Base-by-base conservation (phyloP, 1,140 invertebrate genomes). In the Aphelinus atriplicis region DNA sequence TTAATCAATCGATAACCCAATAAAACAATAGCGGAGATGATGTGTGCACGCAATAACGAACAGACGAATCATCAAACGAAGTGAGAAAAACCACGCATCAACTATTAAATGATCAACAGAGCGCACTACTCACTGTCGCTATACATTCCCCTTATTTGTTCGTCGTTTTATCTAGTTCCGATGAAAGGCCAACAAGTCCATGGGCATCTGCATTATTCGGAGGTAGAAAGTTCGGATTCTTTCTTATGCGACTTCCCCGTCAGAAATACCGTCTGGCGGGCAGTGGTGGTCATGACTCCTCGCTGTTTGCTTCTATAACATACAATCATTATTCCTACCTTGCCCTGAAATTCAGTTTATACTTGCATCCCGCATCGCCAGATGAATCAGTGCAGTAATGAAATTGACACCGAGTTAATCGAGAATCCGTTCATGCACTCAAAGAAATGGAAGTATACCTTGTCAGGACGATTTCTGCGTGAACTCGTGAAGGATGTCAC, bases 401-500 rank as follows among this genome's bases (percentile, higher is more conserved):
- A 26, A 26, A 26, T 26, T 26, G 26, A 26, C 26, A 26, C 26
- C 26, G 26, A 26, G 26, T 26, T 26, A 26, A 26, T 26, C 26
- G 26, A 26, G 26, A 26, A 26, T 26, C 26, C 26, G 26, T 26
- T 26, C 26, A 26, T 26, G 26, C 26, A 26, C 10, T 7, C 10
- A 55, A n/a, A 10, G 26, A 26, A 26, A 26, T 26, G 26, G 26
- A 26, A 26, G 26, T 26, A 26, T 82, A 86, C 85, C 85, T 84
- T 84, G 86, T 88, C 85, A 88, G 77, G 85, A 88, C 55, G 86
- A 87, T 82, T 92, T 93, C n/a, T 91, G 91, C 7, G 90, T 95
- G 87, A 98, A 98, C 86, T 97, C 96, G 85, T 96, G 94, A 79
- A 98, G 89, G 87, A 98, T 98, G 87, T 97, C 95, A 88, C 95